Evolutionary conservation across 2,797 vertebrate genomes (phyloP).

Genomic region (Bufotes viridis): DNA sequence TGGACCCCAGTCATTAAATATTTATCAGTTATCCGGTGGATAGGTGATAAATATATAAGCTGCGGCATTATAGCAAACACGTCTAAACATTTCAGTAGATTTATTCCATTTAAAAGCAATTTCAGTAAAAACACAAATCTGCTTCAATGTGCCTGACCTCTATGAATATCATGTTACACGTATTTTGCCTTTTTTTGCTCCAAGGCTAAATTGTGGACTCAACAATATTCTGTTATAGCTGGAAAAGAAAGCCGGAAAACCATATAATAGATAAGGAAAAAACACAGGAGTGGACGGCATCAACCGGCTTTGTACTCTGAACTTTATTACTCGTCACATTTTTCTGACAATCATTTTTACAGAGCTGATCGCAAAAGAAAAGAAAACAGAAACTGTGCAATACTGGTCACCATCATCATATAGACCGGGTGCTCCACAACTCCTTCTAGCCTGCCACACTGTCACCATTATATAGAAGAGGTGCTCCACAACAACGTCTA

Average conservation of each 20-base stretch:
- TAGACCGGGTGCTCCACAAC: too few relatives aligned
- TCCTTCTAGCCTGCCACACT: too few relatives aligned
- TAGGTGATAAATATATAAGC: background rate
- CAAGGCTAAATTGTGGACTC: background rate
- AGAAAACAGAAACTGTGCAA: background rate
- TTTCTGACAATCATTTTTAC: constrained; percentile 11
- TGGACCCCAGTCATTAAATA: too few relatives aligned
- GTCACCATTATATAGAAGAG: too few relatives aligned
- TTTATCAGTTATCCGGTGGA: too few relatives aligned
- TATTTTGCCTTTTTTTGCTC: background rate
- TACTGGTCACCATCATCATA: too few relatives aligned
- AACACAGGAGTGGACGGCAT: background rate
- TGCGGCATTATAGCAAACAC: background rate
- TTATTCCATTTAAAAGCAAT: too few relatives aligned
- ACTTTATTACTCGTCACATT: background rate
- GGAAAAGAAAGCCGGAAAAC: constrained; percentile 44
- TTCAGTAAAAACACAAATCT: background rate
- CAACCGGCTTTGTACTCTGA: constrained; percentile 29
- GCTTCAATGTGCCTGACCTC: background rate
- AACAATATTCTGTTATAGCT: constrained; percentile 11
- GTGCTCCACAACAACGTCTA: too few relatives aligned
- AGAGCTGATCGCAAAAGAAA: background rate
- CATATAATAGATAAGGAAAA: constrained; percentile 23
- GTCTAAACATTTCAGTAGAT: background rate
- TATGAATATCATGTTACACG: background rate